A percentile compares a stretch with the other conserved stretches of the same genome.
phyloP scores from a whole-genome alignment of 2,888 invertebrate genomes.

The Andrena bicolor region DNA sequence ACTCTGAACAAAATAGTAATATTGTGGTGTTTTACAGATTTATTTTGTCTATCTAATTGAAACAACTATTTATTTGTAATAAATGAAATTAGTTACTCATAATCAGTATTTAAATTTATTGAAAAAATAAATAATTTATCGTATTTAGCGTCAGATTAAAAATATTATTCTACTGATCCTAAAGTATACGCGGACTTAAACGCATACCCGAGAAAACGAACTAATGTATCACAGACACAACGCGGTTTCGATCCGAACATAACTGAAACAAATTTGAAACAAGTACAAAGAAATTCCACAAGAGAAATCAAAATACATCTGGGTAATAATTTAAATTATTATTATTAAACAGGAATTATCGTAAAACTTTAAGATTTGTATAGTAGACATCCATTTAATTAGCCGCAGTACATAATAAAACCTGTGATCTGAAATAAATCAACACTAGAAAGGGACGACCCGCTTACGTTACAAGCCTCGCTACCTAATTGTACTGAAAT shows the following conservation, averaged over 20 bases:
- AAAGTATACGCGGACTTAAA: no score
- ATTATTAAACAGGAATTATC: constrained; percentile 28
- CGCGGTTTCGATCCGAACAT: no score
- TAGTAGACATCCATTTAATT: constrained; percentile 32
- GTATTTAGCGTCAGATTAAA: background rate
- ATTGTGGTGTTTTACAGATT: no score
- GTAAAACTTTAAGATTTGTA: constrained; percentile 20
- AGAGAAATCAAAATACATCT: constrained; percentile 10
- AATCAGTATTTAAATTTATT: constrained; percentile 25
- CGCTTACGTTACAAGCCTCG: constrained; percentile 1
- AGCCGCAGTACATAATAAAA: constrained; percentile 29
- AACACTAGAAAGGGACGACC: background rate
- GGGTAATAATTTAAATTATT: constrained; percentile 21
- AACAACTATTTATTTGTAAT: background rate
- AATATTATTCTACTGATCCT: no score
- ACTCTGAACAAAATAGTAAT: no score
- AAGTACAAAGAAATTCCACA: background rate
- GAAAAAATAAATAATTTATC: constrained; percentile 3
- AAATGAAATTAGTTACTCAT: constrained; percentile 11
- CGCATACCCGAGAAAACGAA: no score
- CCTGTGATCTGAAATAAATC: constrained; percentile 16
- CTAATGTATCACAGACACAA: no score
- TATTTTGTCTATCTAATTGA: no score
- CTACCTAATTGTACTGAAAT: constrained; percentile 26
- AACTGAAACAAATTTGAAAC: background rate